Conservation (phyloP, 2,888 invertebrate genomes). For the Callinectes sapidus region DNA sequence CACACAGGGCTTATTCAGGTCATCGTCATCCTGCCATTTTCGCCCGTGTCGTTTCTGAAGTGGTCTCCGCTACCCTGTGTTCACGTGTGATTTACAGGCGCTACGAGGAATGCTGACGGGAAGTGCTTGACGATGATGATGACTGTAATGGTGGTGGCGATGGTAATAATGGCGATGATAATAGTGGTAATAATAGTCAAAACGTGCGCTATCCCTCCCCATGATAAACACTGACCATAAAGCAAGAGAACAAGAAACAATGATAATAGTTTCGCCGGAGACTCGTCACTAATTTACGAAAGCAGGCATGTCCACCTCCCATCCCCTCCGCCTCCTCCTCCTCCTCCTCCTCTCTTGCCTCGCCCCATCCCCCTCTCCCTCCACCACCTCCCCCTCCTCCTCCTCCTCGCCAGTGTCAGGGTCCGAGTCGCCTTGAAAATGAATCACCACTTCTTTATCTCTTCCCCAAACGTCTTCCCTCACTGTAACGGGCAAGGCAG, state of each 20-base stretch:
- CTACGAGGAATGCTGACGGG: neutral
- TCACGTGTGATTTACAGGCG: neutral
- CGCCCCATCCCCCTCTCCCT: neutral
- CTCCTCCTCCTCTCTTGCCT: neutral
- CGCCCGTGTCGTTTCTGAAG: constrained; percentile 18
- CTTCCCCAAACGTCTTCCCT: constrained; percentile 18
- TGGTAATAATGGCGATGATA: neutral
- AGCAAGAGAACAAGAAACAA: neutral
- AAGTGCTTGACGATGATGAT: constrained; percentile 1
- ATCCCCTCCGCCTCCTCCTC: constrained; percentile 2
- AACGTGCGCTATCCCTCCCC: neutral
- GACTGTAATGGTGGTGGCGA: neutral
- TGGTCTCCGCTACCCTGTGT: neutral
- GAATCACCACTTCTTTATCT: constrained; percentile 19
- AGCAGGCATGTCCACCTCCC: neutral
- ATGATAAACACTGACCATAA: neutral
- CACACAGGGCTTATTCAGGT: constrained; percentile 3
- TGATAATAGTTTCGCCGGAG: neutral
- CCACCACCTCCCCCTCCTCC: constrained; percentile 13
- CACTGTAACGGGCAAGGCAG: neutral
- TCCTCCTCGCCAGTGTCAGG: constrained; percentile 23
- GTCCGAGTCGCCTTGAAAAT: constrained; percentile 15
- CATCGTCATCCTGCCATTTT: neutral
- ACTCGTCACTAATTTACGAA: neutral
- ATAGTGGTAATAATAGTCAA: too few species aligned